A percentile compares a stretch with the other conserved stretches of the same genome.
phyloP scores from a whole-genome alignment of 2,797 vertebrate species.

The Chrysocyon brachyurus region DNA sequence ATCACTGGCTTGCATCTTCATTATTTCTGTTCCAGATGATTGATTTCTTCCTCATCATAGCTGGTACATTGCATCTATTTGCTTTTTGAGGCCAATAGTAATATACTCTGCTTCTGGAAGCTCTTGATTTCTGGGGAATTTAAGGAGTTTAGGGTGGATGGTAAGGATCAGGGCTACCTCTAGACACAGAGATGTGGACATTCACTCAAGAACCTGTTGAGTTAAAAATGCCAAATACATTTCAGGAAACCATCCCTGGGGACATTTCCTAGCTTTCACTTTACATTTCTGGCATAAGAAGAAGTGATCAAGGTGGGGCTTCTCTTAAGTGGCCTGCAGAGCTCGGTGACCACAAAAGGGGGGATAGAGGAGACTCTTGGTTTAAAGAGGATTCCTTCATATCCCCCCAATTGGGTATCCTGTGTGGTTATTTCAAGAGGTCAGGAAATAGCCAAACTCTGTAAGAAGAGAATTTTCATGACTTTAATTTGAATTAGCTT shows the following conservation, averaged over 20 bases:
- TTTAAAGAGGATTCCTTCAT: neutral
- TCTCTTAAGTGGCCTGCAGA: neutral
- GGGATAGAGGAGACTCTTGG: neutral
- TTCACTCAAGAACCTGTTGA: neutral
- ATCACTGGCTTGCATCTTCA: neutral
- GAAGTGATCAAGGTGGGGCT: neutral
- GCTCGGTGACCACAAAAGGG: accelerated
- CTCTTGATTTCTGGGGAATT: neutral
- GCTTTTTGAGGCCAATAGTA: neutral
- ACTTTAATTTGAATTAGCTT: constrained; percentile 67
- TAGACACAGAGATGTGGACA: neutral
- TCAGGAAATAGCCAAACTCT: constrained; percentile 35
- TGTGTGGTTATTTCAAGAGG: neutral
- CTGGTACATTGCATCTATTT: neutral
- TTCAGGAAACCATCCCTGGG: neutral
- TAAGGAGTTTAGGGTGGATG: neutral
- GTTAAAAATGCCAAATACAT: neutral
- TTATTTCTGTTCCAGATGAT: neutral
- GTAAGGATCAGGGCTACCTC: neutral
- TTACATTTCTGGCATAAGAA: neutral
- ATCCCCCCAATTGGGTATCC: neutral
- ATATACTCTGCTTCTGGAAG: neutral
- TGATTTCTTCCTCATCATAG: neutral
- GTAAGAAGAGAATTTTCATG: constrained; percentile 20
- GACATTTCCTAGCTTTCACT: neutral